Base-by-base conservation (phyloP, 2,113 vertebrate genomes). In the Epinephelus fuscoguttatus region DNA sequence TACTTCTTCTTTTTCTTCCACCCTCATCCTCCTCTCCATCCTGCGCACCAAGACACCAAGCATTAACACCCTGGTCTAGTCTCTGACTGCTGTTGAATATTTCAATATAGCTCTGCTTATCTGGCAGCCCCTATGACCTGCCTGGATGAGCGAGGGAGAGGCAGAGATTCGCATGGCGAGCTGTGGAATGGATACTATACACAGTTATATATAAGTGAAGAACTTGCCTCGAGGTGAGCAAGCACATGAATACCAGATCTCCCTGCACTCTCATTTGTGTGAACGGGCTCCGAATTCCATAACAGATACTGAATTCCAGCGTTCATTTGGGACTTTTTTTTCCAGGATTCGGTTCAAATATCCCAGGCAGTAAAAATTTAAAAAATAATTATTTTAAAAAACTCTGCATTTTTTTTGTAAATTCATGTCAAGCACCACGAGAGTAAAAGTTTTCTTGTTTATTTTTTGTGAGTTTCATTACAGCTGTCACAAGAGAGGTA, bases 41-140 rank as follows among this genome's bases (percentile, higher is more conserved):
- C 76, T 64, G 47, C 74, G 76, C 64, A 75, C 81, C 76, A 75
- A 88, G 75, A 84, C 87, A 82, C 85, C 66, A 23, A 75, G 84
- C 87, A 93, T 95, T 95, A 93, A 89, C 89, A 94, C 88, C 80
- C 94, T 60, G 92, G 88, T 84, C 90, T 81, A 88, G 86, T 93
- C 91, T 88, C 91, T 79, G 91, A 80, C 88, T 86, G 91, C 92
- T 90, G 91, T 86, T 96, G 93, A 96, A 96, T 96, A 95, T 96
- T 96, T 96, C 93, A 96, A 93, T 93, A 84, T 85, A 90, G 87
- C 87, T 84, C 87, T 93, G 92, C 91, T 94, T 93, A 95, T 95
- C 90, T 87, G 88, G 79, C 87, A 88, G 86, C 87, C 92, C 88
- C 88, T 82, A 76, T 94, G 94, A 94, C 95, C 94, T 92, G 92